Evolutionary conservation across 1,140 invertebrate genomes (phyloP), one percentile per base, ranked within the genome.

Genomic region (Anastatus disparis): DNA sequence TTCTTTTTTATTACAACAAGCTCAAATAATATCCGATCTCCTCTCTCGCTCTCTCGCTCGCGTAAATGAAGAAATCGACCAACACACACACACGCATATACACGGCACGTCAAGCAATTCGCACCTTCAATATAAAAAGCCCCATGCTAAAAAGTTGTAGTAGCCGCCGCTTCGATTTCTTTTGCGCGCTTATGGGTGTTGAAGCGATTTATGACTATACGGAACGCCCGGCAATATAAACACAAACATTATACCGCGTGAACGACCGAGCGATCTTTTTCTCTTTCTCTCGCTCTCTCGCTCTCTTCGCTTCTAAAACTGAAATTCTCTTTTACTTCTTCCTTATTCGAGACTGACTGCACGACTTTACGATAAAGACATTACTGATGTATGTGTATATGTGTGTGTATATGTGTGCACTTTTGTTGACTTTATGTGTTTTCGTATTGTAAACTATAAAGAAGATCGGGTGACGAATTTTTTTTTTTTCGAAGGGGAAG

Each of bases 141-240:
- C 17, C 61, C 26, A n/a, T 4, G 17, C n/a, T n/a, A n/a, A 46
- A 15, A 46, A 46, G 42, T 20, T 8, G 42, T 15, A 46, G 42
- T n/a, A 46, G 42, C 42, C 42, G 6, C 6, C 42, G 42, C 15
- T 8, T 20, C 42, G 6, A 15, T 46, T 6, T 58, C 15, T 52
- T 13, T 13, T 40, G 44, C 15, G 27, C 44, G 44, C 15, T n/a
- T 38, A 20, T 50, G 22, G 15, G 40, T 12, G 53, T 13, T 6
- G 22, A 9, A 15, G 31, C 29, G 52, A 70, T 70, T 70, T 70
- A 70, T 70, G 67, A n/a, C 38, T 20, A n/a, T n/a, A 48, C 58
- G 50, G 58, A 70, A 70, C 58, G 58, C 58, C 59, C 26, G 26
- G 31, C 58, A 24, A 55, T 63, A 70, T 70, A 63, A 70, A 63